Evolutionary conservation across 2,113 vertebrate genomes (phyloP), one percentile per base, ranked within the genome.

Genomic region (Grammatotria lemairii): DNA sequence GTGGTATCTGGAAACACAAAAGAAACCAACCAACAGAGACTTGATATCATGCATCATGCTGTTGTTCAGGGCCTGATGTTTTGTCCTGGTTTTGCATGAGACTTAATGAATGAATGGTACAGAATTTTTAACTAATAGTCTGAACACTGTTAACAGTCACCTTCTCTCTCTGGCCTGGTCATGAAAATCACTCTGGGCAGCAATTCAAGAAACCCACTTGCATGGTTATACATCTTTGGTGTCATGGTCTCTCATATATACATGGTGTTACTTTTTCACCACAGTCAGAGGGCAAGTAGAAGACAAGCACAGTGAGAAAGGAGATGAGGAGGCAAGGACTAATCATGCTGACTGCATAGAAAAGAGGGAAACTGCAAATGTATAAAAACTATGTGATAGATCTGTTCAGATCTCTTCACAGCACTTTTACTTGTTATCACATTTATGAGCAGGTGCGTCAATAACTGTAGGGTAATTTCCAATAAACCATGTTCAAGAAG

Each of bases 311-410:
- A 0, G 98, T 98, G 82, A 99, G 96, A 93, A 98, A 99, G 92
- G 98, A 99, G 92, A 99, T 99, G 81, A 99, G 96, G 70, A 99
- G 95, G 45, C 99, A 99, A 0, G 98, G 98, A 90, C 99, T 98
- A 94, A 99, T 99, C 97, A 99, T 97, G 92, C 99, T 99, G 95
- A 99, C 96, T 53, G 98, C 99, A 92, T 99, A 99, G 94, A 99
- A 99, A 5, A 99, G 96, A 2, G 98, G 98, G 85, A 99, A 95
- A 2, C 98, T 97, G 7, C 97, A 97, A 85, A 99, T 99, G 70
- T 97, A 98, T 63, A 99, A 95, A 0, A 98, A 98, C 73, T 99
- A 99, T 0, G 98, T 99, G 93, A 99, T 98, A 8, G 54, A 87
- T 99, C 98, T 0, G 97, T 88, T 85, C 99, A 99, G 73, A 99